Evolutionary conservation across 1,140 invertebrate species (phyloP).

Genomic region (Berghia stephanieae): DNA sequence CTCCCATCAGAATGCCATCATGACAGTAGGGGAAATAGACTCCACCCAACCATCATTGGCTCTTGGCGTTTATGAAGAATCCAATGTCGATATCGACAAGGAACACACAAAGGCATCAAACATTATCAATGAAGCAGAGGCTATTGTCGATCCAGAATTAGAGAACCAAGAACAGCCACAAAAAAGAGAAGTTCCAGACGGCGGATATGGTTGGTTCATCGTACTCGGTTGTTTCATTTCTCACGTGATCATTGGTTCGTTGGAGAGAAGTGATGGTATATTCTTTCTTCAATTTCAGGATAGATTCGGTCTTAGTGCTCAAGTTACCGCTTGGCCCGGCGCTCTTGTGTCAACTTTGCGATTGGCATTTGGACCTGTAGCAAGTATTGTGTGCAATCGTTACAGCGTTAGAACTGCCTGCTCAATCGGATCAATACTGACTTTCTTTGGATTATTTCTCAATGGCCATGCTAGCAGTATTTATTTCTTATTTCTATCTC

Average conservation of each 20-base stretch:
- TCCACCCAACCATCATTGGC: no score
- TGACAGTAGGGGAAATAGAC: no score
- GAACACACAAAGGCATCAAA: no score
- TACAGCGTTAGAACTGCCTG: slow-evolving; percentile 90
- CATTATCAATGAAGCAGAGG: no score
- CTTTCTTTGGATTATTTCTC: slow-evolving; percentile 77
- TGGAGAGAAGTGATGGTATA: slow-evolving; percentile 53
- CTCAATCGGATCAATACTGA: slow-evolving; percentile 82
- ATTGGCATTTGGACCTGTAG: slow-evolving; percentile 77
- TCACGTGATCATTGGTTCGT: slow-evolving; percentile 41
- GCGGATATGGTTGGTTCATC: slow-evolving; percentile 40
- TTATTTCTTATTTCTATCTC: slow-evolving; percentile 81
- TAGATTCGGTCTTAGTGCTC: slow-evolving; percentile 43
- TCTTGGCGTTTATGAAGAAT: no score
- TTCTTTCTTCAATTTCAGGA: slow-evolving; percentile 46
- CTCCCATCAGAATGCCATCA: no score
- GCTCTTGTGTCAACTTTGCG: slow-evolving; percentile 44
- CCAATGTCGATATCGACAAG: no score
- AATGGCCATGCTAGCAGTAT: slow-evolving; percentile 82
- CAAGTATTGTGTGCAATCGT: slow-evolving; percentile 82
- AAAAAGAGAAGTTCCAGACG: slow-evolving; percentile 29
- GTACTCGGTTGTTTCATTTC: slow-evolving; percentile 36
- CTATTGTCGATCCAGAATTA: no score
- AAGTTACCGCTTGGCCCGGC: slow-evolving; percentile 51
- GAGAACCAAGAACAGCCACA: no score